Evolutionary conservation across 2,888 invertebrate species (phyloP), one percentile per base, ranked within the genome.

Genomic region (Axea sp.): DNA sequence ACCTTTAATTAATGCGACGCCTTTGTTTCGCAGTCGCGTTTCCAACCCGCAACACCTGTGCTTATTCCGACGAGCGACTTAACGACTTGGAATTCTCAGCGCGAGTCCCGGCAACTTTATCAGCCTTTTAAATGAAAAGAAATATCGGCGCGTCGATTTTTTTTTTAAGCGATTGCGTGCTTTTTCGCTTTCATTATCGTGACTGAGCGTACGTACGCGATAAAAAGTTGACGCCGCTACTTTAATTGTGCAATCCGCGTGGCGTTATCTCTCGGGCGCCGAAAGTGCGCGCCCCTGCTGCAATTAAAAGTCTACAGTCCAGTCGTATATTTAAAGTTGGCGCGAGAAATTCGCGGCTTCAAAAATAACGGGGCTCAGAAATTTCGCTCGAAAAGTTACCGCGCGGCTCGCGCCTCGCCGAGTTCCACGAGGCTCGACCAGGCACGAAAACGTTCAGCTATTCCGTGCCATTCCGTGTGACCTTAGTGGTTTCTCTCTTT

Each of bases 221-320:
- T 68, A 74, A 76, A 76, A 73, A 76, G 73, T 72, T 72, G 69
- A 69, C 57, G 53, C 53, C 41, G 47, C 39, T 47, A 53, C 65
- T 55, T 60, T 60, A 73, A 73, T 73, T 65, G 69, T 65, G 47
- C 51, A 64, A 71, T 73, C 47, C 28, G 65, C 45, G 62, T 39
- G 57, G 60, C 47, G 57, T 76, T 74, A 62, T 65, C 77, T 74
- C 37, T 47, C 47, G 59, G 67, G 62, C 74, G 60, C 51, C 74
- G 71, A 71, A 75, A 75, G 74, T 33, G 53, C 33, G 15, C 43
- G 24, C 76, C 73, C 73, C 73, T 35, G 22, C 68, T 77, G 83
- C 81, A 84, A 84, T 84, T 84, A 84, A 84, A 84, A 84, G 84
- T 84, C 81, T 67, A 78, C 79, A 77, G 77, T 80, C 78, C 79